Conservation (phyloP, 2,797 vertebrate species). For the Thalassophryne amazonica region DNA sequence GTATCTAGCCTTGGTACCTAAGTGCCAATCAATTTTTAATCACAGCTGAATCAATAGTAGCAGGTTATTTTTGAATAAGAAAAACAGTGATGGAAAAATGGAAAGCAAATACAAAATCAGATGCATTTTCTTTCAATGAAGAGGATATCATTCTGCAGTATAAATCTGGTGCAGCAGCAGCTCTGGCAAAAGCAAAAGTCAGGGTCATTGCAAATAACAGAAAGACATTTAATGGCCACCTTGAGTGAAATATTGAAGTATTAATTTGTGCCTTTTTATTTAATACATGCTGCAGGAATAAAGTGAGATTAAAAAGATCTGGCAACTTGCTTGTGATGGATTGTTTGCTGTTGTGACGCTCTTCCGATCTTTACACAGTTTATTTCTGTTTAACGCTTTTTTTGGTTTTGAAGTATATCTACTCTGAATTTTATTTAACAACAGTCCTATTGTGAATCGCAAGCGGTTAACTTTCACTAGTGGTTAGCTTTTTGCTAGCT, state of each 20-base stretch:
- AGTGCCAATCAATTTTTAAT: slow-evolving; percentile 74
- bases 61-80: slow-evolving; percentile 44
- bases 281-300: slow-evolving; percentile 53
- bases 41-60: slow-evolving; percentile 53
- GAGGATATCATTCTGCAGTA: slow-evolving; percentile 14
- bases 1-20: slow-evolving; percentile 34
- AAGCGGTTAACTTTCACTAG: too few species aligned
- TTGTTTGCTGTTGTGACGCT: too few species aligned
- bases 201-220: slow-evolving; percentile 24
- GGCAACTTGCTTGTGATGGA: slow-evolving; percentile 44
- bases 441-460: too few species aligned
- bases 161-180: slow-evolving; percentile 3
- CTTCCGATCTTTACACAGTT: too few species aligned
- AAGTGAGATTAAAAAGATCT: slow-evolving; percentile 64
- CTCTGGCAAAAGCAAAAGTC: neutral
- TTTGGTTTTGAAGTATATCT: too few species aligned
- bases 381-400: too few species aligned
- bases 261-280: slow-evolving; percentile 57
- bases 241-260: slow-evolving; percentile 62
- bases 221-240: slow-evolving; percentile 46
- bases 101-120: slow-evolving; percentile 7
- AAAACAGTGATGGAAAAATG: slow-evolving; percentile 17
- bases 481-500: too few species aligned
- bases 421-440: too few species aligned
- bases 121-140: slow-evolving; percentile 16